Percentiles rank a stretch among this genome's conserved stretches.
These are phyloP conservation scores for Apostichopus californicus DNA, from an alignment of 35 echinoderm and acorn worm genomes.

Conservation along the genomic window DNA sequence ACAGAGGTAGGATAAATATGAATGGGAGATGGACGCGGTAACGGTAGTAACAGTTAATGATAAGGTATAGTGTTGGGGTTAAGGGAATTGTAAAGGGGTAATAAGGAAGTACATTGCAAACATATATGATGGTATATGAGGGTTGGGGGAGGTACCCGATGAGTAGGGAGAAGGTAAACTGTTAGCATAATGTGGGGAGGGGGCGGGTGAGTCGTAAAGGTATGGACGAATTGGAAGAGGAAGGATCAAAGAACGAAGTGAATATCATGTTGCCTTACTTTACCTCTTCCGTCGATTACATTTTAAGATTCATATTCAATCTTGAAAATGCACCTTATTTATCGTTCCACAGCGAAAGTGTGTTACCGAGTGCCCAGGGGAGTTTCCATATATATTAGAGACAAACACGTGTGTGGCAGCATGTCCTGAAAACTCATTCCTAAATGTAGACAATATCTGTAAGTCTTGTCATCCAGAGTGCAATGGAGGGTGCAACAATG, in stretches of 20 bases:
- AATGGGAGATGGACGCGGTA: not conserved
- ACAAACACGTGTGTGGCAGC: not conserved
- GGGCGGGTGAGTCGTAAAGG: not conserved
- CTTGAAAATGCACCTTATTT: not conserved
- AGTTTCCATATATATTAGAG: not conserved
- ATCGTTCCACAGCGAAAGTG: not conserved
- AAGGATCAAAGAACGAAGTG: not conserved
- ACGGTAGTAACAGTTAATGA: not conserved
- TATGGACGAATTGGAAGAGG: not conserved
- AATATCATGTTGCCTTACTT: not conserved
- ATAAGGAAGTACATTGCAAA: no score
- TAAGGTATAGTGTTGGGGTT: no score
- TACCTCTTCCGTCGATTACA: not conserved
- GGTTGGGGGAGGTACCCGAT: not conserved
- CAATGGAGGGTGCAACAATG: not conserved
- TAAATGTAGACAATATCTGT: not conserved
- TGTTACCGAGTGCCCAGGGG: not conserved
- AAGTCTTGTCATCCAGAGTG: slow-evolving; percentile 13
- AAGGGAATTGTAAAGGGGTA: no score
- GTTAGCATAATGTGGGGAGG: not conserved
- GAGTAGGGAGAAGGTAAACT: not conserved
- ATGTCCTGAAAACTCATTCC: not conserved
- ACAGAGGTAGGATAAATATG: not conserved
- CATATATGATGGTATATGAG: no score
- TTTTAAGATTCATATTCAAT: not conserved